A percentile compares a stretch with the other conserved stretches of the same genome.
Conservation (phyloP, 2,113 vertebrate genomes). For the Apteryx owenii region DNA sequence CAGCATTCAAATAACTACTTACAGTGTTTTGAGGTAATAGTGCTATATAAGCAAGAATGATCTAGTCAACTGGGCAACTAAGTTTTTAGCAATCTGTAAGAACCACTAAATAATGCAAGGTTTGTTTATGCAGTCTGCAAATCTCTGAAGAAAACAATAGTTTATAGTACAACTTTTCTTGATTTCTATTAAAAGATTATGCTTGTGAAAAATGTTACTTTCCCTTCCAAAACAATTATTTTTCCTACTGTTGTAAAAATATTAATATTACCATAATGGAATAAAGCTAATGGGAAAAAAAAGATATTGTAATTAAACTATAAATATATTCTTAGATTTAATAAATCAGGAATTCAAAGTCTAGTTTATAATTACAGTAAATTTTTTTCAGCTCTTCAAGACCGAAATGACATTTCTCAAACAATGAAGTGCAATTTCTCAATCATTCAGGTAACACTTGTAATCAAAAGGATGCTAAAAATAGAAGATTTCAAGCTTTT, state of each 20-base stretch:
- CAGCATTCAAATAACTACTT: not conserved
- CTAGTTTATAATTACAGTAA: not conserved
- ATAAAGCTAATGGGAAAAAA: not conserved
- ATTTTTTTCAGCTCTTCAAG: not conserved
- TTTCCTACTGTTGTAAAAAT: not conserved
- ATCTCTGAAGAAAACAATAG: not conserved
- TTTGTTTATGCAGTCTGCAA: not conserved
- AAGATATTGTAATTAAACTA: not conserved
- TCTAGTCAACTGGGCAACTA: not conserved
- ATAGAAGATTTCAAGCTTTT: not conserved
- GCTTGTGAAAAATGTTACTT: not conserved
- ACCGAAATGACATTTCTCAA: constrained; percentile 24
- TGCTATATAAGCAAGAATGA: not conserved
- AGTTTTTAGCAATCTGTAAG: not conserved
- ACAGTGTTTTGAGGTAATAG: not conserved
- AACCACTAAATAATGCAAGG: not conserved
- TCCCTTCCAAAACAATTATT: not conserved
- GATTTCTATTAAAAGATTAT: not conserved
- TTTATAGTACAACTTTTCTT: not conserved
- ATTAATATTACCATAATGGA: not conserved
- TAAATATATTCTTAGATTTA: not conserved
- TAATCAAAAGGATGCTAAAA: constrained; percentile 23
- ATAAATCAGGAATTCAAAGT: not conserved
- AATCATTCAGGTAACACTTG: not conserved
- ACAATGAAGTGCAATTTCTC: not conserved